phyloP scores from a whole-genome alignment of 2,888 invertebrate genomes.

The Phalera bucephala region DNA sequence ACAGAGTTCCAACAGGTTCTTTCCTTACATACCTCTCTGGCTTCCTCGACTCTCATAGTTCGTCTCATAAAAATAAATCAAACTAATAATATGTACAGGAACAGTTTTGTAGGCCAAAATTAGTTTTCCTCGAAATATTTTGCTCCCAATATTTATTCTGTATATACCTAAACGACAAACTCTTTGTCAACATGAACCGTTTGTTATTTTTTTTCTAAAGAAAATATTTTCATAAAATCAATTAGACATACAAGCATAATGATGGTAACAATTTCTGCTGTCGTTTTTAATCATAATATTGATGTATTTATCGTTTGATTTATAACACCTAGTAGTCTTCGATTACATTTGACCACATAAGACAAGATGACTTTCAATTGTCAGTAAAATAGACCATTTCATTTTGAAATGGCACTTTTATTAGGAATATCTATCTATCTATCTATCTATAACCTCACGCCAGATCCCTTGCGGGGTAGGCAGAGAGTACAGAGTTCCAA shows the following conservation, averaged over 20 bases:
- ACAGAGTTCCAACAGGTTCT: too few species aligned
- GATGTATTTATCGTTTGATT: not conserved
- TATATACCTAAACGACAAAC: conserved; percentile 14
- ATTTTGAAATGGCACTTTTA: conserved; percentile 17
- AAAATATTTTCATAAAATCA: conserved; percentile 16
- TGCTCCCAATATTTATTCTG: conserved; percentile 9
- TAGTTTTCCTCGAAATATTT: conserved; percentile 18
- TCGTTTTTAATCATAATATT: conserved; percentile 16
- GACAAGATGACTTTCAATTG: conserved; percentile 19
- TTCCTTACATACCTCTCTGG: too few species aligned
- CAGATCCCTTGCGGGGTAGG: too few species aligned
- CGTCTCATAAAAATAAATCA: too few species aligned
- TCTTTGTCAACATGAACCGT: conserved; percentile 16
- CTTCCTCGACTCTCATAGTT: too few species aligned
- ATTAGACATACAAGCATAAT: conserved; percentile 8
- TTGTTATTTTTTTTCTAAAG: conserved; percentile 15
- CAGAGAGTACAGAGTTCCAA: too few species aligned
- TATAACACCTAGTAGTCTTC: conserved; percentile 19
- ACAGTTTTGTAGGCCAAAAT: conserved; percentile 34
- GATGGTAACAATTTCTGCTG: conserved; percentile 5
- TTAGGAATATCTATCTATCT: too few species aligned
- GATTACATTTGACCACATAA: conserved; percentile 26
- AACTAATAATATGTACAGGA: conserved; percentile 21
- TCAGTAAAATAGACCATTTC: conserved; percentile 21
- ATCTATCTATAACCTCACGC: too few species aligned